phyloP scores from a whole-genome alignment of 1,140 invertebrate genomes.

The Zaprionus gabonicus region DNA sequence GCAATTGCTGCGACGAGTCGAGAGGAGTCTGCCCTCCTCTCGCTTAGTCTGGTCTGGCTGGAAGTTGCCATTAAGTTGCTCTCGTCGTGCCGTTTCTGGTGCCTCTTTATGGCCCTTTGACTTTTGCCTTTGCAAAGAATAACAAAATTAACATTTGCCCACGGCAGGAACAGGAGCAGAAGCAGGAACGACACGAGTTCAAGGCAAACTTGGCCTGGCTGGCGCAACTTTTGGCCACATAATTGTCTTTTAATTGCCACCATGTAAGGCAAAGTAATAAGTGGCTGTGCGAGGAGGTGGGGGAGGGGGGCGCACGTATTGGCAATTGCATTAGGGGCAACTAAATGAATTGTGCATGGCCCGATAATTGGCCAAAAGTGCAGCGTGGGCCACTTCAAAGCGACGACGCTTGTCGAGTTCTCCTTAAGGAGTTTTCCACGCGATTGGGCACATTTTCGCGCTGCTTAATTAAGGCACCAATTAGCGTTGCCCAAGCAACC shows the following conservation, averaged over 20 bases:
- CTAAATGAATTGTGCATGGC: constrained; percentile 42
- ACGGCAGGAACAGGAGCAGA: not conserved
- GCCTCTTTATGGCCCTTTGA: constrained; percentile 7
- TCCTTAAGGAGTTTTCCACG: constrained; percentile 16
- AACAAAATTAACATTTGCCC: constrained; percentile 34
- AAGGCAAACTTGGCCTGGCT: constrained; percentile 38
- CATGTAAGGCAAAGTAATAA: constrained; percentile 37
- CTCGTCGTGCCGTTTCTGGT: not conserved
- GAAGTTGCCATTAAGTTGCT: constrained; percentile 7
- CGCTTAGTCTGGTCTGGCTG: not conserved
- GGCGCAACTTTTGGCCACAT: constrained; percentile 64
- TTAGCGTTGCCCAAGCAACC: constrained; percentile 57
- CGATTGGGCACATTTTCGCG: constrained; percentile 24
- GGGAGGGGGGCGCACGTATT: constrained; percentile 32
- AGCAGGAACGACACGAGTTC: constrained; percentile 14
- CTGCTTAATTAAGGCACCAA: constrained; percentile 69
- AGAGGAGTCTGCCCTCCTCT: not conserved
- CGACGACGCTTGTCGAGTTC: not conserved
- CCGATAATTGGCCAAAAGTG: constrained; percentile 51
- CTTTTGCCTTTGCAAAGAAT: constrained; percentile 26
- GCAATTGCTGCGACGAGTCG: constrained; percentile 4
- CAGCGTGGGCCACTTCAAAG: constrained; percentile 46
- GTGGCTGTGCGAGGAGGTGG: not conserved
- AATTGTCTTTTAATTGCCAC: constrained; percentile 71
- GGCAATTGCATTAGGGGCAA: constrained; percentile 43